Conservation (phyloP, 2,113 vertebrate genomes). For the Diphyllodes magnificus region DNA sequence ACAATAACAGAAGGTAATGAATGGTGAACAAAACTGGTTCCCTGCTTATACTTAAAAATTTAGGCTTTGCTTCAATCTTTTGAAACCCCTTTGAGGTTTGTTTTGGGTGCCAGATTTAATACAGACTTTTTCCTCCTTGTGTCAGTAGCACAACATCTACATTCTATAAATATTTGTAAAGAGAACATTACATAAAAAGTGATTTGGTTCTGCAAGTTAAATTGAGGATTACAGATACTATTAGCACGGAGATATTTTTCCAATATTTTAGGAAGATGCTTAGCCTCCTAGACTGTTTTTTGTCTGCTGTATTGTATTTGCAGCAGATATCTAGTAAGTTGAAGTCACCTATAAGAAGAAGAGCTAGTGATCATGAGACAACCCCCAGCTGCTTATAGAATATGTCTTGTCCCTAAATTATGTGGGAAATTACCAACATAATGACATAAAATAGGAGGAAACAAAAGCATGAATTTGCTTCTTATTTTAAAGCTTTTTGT, state of each 20-base stretch:
- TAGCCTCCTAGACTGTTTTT: neutral
- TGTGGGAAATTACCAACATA: neutral
- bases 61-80: neutral
- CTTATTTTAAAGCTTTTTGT: neutral
- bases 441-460: neutral
- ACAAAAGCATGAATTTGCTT: neutral
- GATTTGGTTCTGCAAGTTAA: neutral
- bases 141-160: neutral
- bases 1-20: neutral
- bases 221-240: constrained; percentile 11
- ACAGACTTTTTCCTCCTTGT: neutral
- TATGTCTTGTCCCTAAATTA: neutral
- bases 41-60: neutral
- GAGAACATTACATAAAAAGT: neutral
- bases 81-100: neutral
- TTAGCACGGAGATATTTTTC: constrained; percentile 43
- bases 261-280: neutral
- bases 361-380: neutral
- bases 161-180: neutral
- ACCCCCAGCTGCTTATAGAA: neutral
- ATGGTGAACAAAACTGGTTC: neutral
- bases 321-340: neutral
- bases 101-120: neutral
- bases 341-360: neutral
- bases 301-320: neutral